Evolutionary conservation across 2,888 invertebrate genomes (phyloP).

Genomic region (Drosophila formosana): DNA sequence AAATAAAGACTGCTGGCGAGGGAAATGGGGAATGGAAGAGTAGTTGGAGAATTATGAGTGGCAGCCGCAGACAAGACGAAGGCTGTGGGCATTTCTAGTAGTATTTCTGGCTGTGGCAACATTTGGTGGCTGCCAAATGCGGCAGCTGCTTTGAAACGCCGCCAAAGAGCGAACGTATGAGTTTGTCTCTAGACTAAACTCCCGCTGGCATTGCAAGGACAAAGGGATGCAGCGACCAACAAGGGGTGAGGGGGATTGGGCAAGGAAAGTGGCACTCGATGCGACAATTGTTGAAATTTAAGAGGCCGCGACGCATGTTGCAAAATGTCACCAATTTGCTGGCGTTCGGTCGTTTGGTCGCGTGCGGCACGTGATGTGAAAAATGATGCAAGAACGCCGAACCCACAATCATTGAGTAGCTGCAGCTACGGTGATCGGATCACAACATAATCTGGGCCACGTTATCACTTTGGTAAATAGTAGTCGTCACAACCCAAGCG

Average conservation of each 20-base stretch:
- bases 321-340: slow-evolving; percentile 76
- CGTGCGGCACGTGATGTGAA: slow-evolving; percentile 81
- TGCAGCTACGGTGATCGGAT: slow-evolving; percentile 67
- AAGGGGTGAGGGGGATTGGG: not conserved
- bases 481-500: slow-evolving; percentile 17
- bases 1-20: slow-evolving; percentile 12
- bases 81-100: slow-evolving; percentile 21
- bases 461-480: slow-evolving; percentile 81
- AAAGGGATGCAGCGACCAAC: not conserved
- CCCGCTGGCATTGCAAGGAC: slow-evolving; percentile 22
- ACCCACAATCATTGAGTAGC: slow-evolving; percentile 22
- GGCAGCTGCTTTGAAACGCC: slow-evolving; percentile 71
- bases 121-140: slow-evolving; percentile 52
- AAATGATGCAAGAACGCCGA: slow-evolving; percentile 60
- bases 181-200: slow-evolving; percentile 17
- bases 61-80: slow-evolving; percentile 60
- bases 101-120: slow-evolving; percentile 39
- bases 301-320: slow-evolving; percentile 75
- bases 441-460: slow-evolving; percentile 79
- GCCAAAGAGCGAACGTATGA: slow-evolving; percentile 21
- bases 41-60: slow-evolving; percentile 45
- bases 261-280: slow-evolving; percentile 33
- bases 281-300: slow-evolving; percentile 76
- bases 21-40: not conserved
- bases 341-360: slow-evolving; percentile 54